A percentile compares a stretch with the other conserved stretches of the same genome.
These are phyloP conservation scores for Drosophila biarmipes DNA, from an alignment of 1,140 invertebrate genomes.

Conservation along the genomic window DNA sequence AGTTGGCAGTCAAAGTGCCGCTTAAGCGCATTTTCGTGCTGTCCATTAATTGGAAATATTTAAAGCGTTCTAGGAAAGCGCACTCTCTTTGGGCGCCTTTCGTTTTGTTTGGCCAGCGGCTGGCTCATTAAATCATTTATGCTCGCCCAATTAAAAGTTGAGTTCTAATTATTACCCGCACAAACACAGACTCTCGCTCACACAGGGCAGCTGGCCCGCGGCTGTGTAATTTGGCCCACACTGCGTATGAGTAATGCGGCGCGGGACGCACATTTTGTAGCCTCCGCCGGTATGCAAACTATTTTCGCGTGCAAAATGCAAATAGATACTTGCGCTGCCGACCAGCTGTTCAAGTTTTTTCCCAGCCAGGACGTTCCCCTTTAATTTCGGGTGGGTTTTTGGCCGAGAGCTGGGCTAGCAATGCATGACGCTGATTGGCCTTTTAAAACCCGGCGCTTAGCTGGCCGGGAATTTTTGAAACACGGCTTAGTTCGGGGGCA, in stretches of 20 bases:
- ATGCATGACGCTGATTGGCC: slow-evolving; percentile 55
- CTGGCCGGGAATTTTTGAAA: slow-evolving; percentile 15
- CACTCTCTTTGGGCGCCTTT: slow-evolving; percentile 10
- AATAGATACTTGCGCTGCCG: slow-evolving; percentile 57
- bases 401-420: slow-evolving; percentile 33
- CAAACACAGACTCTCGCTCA: slow-evolving; percentile 4
- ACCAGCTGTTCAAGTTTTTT: slow-evolving; percentile 2
- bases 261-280: slow-evolving; percentile 17
- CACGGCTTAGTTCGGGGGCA: slow-evolving; percentile 11
- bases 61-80: slow-evolving; percentile 1
- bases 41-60: slow-evolving; percentile 58
- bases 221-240: slow-evolving; percentile 43
- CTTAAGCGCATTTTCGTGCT: slow-evolving; percentile 63
- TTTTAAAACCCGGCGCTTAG: slow-evolving; percentile 5
- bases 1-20: slow-evolving; percentile 43
- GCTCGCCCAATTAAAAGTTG: slow-evolving; percentile 68
- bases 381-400: slow-evolving; percentile 27
- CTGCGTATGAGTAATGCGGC: slow-evolving; percentile 69
- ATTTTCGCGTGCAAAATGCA: slow-evolving; percentile 78
- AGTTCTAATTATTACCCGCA: slow-evolving; percentile 60
- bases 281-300: slow-evolving; percentile 42
- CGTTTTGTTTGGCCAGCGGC: slow-evolving; percentile 9
- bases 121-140: slow-evolving; percentile 61
- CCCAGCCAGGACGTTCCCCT: slow-evolving; percentile 17
- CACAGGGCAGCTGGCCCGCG: slow-evolving; percentile 37